phyloP scores from a whole-genome alignment of 2,888 invertebrate species.

The Lissocephala sabroskyi region DNA sequence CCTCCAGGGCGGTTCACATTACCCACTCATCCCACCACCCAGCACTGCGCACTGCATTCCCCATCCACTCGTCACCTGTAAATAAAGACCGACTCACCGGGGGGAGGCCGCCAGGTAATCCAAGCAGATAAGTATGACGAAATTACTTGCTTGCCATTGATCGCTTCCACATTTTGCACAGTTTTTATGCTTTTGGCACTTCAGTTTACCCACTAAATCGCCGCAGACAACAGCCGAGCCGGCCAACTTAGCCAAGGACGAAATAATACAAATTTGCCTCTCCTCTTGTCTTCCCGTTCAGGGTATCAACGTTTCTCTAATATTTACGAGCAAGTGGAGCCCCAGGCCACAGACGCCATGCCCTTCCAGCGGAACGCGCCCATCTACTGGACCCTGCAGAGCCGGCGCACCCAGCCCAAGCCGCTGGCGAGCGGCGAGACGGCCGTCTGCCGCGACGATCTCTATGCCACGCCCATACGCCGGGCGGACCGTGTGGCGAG shows the following conservation, averaged over 20 bases:
- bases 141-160: slow-evolving; percentile 25
- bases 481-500: slow-evolving; percentile 65
- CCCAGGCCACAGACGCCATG: slow-evolving; percentile 41
- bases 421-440: slow-evolving; percentile 33
- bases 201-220: slow-evolving; percentile 26
- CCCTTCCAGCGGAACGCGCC: slow-evolving; percentile 73
- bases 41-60: too few species aligned
- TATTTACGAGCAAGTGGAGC: slow-evolving; percentile 60
- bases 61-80: too few species aligned
- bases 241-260: background rate
- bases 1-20: slow-evolving; percentile 3
- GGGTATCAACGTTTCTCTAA: slow-evolving; percentile 79
- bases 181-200: slow-evolving; percentile 27
- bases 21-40: slow-evolving; percentile 1
- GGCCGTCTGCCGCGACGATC: slow-evolving; percentile 69
- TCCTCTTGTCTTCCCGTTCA: slow-evolving; percentile 62
- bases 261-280: background rate
- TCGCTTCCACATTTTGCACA: background rate
- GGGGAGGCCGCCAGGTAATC: too few species aligned
- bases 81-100: too few species aligned
- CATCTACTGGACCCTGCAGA: slow-evolving; percentile 77
- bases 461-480: slow-evolving; percentile 70
- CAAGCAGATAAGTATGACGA: slow-evolving; percentile 48
- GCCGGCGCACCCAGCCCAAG: slow-evolving; percentile 61
- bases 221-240: background rate